phyloP scores from a whole-genome alignment of 1,140 invertebrate genomes.

The Mizuhopecten yessoensis region DNA sequence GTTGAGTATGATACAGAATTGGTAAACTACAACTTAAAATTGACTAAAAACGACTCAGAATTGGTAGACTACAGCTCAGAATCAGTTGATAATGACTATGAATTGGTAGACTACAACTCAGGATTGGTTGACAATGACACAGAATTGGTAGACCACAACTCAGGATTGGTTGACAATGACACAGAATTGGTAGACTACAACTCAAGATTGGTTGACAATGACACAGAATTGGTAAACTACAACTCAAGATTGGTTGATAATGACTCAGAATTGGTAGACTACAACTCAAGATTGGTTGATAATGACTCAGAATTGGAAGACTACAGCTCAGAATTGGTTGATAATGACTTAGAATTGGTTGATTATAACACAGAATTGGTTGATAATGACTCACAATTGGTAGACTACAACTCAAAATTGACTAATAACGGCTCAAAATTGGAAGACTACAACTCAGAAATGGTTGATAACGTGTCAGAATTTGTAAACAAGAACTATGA shows the following conservation, averaged over 20 bases:
- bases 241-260: neutral
- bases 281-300: neutral
- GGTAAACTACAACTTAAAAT: neutral
- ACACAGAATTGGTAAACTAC: neutral
- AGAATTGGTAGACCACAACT: neutral
- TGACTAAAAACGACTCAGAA: no score
- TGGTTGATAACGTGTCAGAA: no score
- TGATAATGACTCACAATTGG: neutral
- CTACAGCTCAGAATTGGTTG: neutral
- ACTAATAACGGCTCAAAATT: no score
- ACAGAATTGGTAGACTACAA: neutral
- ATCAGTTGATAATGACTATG: neutral
- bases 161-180: neutral
- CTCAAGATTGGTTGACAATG: neutral
- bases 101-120: neutral
- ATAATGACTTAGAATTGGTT: neutral
- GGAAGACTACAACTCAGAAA: no score
- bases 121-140: neutral
- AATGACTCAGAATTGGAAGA: neutral
- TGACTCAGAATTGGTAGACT: neutral
- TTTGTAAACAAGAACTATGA: no score
- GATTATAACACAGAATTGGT: no score
- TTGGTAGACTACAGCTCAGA: no score
- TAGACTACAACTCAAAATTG: neutral
- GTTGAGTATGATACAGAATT: neutral